These are phyloP conservation scores for Embidobia sp. DNA, from an alignment of 2,888 invertebrate genomes.

Conservation along the genomic window DNA sequence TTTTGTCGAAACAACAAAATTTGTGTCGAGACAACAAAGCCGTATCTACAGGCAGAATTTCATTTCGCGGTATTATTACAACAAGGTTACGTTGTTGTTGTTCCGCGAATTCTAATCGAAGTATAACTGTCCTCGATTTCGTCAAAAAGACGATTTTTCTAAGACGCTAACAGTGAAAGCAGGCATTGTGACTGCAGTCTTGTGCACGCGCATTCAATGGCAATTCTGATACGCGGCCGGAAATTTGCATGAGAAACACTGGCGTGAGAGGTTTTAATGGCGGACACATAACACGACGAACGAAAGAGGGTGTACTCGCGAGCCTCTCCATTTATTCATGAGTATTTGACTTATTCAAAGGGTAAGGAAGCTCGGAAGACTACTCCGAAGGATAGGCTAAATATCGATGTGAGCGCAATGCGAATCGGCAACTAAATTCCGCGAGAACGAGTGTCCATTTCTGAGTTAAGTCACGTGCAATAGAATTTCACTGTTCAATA, in stretches of 20 bases:
- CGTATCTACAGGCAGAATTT: no score
- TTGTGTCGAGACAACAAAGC: no score
- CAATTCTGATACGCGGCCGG: constrained; percentile 27
- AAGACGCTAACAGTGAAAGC: constrained; percentile 1
- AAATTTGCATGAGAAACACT: constrained; percentile 52
- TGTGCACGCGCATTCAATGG: constrained; percentile 16
- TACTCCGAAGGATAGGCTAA: constrained; percentile 59
- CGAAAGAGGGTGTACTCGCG: constrained; percentile 40
- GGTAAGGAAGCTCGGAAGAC: constrained; percentile 67
- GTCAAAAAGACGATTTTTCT: background rate
- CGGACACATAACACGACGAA: constrained; percentile 33
- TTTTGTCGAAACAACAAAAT: no score
- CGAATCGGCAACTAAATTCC: constrained; percentile 69
- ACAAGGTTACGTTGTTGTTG: no score
- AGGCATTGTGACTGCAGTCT: constrained; percentile 10
- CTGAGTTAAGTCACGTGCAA: constrained; percentile 56
- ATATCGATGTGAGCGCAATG: constrained; percentile 69
- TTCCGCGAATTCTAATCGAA: no score
- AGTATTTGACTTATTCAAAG: constrained; percentile 78
- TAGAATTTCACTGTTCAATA: constrained; percentile 60
- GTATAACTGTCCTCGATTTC: no score
- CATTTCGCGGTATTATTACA: no score
- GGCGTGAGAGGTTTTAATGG: constrained; percentile 48
- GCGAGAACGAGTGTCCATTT: constrained; percentile 39
- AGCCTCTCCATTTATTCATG: constrained; percentile 76